Conservation (phyloP, 2,888 invertebrate species). For the Pseudeuparius sepicola region DNA sequence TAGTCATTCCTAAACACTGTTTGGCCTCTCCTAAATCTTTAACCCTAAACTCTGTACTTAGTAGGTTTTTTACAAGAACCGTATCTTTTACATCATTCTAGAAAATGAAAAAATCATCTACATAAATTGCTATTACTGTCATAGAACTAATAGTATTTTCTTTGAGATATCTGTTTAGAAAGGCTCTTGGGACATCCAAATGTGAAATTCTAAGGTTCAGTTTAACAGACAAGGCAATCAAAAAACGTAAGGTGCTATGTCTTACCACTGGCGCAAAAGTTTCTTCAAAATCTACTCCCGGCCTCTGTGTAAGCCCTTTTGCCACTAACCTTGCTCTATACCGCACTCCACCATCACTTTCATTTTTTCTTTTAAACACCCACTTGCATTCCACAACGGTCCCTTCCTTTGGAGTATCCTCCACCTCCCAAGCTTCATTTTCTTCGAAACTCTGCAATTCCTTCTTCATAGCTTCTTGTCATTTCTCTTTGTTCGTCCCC, state of each 20-base stretch:
- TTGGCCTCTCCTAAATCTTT: no score
- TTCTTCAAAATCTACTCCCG: conserved; percentile 24
- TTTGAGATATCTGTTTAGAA: no score
- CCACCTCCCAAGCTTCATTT: conserved; percentile 28
- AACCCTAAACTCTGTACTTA: no score
- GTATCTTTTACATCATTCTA: no score
- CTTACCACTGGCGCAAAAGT: conserved; percentile 24
- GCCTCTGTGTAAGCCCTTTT: conserved; percentile 23
- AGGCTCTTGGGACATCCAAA: conserved; percentile 21
- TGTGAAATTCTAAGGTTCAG: conserved; percentile 20
- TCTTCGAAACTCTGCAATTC: conserved; percentile 26
- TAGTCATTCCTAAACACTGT: no score
- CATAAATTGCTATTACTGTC: no score
- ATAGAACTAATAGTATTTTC: no score
- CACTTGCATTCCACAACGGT: conserved; percentile 28
- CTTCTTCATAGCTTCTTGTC: conserved; percentile 26
- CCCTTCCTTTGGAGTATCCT: conserved; percentile 20
- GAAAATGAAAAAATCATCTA: no score
- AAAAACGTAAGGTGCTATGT: conserved; percentile 19
- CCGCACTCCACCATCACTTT: conserved; percentile 21
- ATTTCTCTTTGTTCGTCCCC: conserved; percentile 20
- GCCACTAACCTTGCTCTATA: conserved; percentile 25
- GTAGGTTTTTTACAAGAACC: no score
- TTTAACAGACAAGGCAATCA: conserved; percentile 21
- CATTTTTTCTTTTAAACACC: conserved; percentile 27